Percentiles rank a stretch among this genome's conserved stretches.
phyloP scores from a whole-genome alignment of 2,797 vertebrate species.

The Prionace glauca region DNA sequence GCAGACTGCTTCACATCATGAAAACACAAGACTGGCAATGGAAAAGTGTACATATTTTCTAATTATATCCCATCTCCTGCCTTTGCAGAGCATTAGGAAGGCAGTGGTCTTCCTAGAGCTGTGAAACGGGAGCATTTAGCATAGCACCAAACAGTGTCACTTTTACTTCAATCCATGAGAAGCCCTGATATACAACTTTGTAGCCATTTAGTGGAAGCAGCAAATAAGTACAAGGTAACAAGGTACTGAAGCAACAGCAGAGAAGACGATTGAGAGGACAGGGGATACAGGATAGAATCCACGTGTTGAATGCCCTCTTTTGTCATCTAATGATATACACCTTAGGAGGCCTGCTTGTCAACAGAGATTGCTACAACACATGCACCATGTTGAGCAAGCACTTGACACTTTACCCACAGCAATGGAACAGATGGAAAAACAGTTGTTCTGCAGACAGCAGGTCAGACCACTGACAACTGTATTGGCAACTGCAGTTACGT shows the following conservation, averaged over 20 bases:
- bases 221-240: neutral
- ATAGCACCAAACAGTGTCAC: neutral
- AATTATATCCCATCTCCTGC: neutral
- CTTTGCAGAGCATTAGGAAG: neutral
- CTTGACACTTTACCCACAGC: conserved; percentile 12
- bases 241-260: neutral
- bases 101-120: neutral
- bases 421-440: conserved; percentile 28
- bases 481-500: neutral
- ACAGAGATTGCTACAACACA: conserved; percentile 14
- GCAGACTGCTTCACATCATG: neutral
- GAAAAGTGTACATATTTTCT: neutral
- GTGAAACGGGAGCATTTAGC: neutral
- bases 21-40: neutral
- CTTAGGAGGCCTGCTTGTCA: conserved; percentile 28
- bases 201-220: neutral
- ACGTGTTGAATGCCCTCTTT: neutral
- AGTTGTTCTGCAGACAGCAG: conserved; percentile 1
- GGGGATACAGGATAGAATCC: no score
- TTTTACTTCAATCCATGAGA: neutral
- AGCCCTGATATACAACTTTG: neutral
- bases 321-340: conserved; percentile 18
- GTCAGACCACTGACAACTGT: neutral
- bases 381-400: conserved; percentile 27
- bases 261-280: neutral